phyloP scores from a whole-genome alignment of 2,113 vertebrate species.

The Microcebus jonahi region DNA sequence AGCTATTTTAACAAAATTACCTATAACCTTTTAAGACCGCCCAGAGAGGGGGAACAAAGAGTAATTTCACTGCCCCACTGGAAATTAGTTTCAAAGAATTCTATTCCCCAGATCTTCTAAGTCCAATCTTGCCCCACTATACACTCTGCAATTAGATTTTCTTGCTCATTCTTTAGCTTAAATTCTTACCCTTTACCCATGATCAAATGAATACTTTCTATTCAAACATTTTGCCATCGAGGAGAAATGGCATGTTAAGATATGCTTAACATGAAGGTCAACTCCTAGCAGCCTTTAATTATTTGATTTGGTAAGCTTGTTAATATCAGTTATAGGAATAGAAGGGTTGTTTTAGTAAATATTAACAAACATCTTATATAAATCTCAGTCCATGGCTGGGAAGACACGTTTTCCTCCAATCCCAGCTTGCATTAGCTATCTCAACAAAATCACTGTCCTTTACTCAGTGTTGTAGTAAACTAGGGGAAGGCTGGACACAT shows the following conservation, averaged over 20 bases:
- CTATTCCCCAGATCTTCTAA: neutral
- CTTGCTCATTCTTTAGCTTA: neutral
- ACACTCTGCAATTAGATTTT: neutral
- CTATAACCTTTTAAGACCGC: neutral
- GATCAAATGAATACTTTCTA: neutral
- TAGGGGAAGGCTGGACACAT: neutral
- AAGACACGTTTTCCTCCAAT: neutral
- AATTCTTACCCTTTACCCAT: neutral
- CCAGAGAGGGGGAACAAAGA: neutral
- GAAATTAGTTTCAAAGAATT: slow-evolving; percentile 35
- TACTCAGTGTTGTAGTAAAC: neutral
- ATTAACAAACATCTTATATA: neutral
- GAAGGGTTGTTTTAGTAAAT: neutral
- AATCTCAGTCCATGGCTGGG: neutral
- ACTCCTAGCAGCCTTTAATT: neutral
- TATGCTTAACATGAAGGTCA: neutral
- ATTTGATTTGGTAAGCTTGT: slow-evolving; percentile 23
- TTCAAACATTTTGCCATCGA: neutral
- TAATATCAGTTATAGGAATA: neutral
- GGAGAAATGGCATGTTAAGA: neutral
- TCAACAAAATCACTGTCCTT: neutral
- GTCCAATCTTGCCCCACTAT: neutral
- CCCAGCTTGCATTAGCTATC: neutral
- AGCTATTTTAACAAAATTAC: neutral
- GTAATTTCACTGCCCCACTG: neutral